phyloP scores from a whole-genome alignment of 1,140 invertebrate species.

The Drosophila murphyi region DNA sequence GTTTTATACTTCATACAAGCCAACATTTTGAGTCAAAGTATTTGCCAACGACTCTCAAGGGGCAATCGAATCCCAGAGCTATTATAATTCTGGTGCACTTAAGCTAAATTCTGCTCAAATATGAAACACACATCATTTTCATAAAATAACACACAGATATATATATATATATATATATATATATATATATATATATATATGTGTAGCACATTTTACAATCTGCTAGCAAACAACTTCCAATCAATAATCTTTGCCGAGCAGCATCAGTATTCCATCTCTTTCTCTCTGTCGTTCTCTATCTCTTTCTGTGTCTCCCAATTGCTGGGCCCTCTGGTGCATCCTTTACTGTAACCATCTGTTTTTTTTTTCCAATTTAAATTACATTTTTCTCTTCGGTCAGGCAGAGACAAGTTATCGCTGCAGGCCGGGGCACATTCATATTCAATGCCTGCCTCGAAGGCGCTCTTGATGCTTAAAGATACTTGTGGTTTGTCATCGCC shows the following conservation, averaged over 20 bases:
- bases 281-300: neutral
- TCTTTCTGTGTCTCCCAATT: neutral
- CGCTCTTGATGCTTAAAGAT: slow-evolving; percentile 7
- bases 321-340: neutral
- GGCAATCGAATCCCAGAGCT: neutral
- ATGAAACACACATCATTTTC: neutral
- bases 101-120: neutral
- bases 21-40: neutral
- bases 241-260: slow-evolving; percentile 53
- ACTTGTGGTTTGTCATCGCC: slow-evolving; percentile 2
- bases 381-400: slow-evolving; percentile 43
- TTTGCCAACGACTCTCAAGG: neutral
- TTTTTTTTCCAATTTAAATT: slow-evolving; percentile 70
- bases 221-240: slow-evolving; percentile 33
- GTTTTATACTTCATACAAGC: neutral
- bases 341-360: neutral
- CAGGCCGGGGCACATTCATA: slow-evolving; percentile 28
- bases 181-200: neutral
- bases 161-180: neutral
- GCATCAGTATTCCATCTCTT: slow-evolving; percentile 1
- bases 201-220: slow-evolving; percentile 2
- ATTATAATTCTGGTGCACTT: slow-evolving; percentile 9
- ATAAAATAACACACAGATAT: slow-evolving; percentile 10
- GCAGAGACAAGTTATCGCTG: slow-evolving; percentile 38
- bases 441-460: slow-evolving; percentile 17